phyloP scores from a whole-genome alignment of 2,113 vertebrate species.

The Sclerurus mexicanus region DNA sequence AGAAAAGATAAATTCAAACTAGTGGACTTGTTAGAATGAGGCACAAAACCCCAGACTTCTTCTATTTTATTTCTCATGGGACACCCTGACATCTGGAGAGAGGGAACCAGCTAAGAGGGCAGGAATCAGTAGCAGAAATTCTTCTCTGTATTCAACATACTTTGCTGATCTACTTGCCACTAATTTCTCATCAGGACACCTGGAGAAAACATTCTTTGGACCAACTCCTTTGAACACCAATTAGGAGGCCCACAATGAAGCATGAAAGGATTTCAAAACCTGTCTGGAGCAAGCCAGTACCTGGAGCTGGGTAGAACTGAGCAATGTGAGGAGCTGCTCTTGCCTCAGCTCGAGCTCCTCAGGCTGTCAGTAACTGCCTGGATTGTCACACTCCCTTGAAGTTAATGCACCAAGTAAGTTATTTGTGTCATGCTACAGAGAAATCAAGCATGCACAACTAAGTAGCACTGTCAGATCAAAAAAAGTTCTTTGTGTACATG shows the following conservation, averaged over 20 bases:
- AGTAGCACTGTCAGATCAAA: constrained; percentile 39
- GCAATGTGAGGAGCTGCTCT: neutral
- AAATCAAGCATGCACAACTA: constrained; percentile 13
- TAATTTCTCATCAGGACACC: neutral
- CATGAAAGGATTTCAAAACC: neutral
- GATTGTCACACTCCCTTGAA: neutral
- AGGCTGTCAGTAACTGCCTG: neutral
- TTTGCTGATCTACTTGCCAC: neutral
- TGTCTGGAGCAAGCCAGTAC: neutral
- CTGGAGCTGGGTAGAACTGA: neutral
- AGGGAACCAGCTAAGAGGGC: neutral
- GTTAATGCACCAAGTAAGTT: constrained; percentile 1
- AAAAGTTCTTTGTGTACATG: constrained; percentile 7
- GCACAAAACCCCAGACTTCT: neutral
- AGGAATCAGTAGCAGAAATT: neutral
- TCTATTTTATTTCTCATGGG: neutral
- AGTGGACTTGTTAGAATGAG: neutral
- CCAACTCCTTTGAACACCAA: neutral
- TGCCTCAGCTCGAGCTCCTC: neutral
- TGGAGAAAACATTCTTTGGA: neutral
- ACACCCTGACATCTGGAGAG: neutral
- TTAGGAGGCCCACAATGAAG: neutral
- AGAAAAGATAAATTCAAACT: neutral
- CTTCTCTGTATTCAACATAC: neutral
- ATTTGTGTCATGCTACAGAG: constrained; percentile 2